These are phyloP conservation scores for Phymatocera aterrima DNA, from an alignment of 2,888 invertebrate species.

Conservation along the genomic window DNA sequence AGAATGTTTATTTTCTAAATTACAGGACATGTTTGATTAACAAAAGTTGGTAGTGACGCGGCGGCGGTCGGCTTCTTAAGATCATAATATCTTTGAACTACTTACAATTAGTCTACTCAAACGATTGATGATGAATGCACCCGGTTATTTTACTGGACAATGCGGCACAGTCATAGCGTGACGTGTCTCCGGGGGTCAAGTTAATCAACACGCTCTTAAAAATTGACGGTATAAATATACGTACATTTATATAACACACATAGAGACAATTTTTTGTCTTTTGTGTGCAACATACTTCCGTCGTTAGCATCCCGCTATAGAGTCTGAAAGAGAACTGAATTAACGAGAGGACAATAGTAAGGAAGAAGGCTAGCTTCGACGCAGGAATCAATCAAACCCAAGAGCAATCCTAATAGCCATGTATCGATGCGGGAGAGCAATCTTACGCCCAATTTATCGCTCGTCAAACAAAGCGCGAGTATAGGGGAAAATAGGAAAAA, in stretches of 20 bases:
- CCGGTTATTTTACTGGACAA: conserved; percentile 18
- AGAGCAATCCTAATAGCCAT: background rate
- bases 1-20: no score
- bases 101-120: conserved; percentile 1
- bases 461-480: conserved; percentile 16
- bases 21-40: no score
- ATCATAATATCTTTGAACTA: conserved; percentile 18
- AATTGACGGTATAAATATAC: background rate
- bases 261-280: background rate
- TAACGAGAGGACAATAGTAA: background rate
- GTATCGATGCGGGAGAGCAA: background rate
- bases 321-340: background rate
- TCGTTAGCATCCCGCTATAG: no score
- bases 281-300: no score
- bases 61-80: conserved; percentile 3
- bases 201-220: conserved; percentile 34
- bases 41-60: background rate
- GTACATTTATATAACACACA: no score
- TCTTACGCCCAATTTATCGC: conserved; percentile 32
- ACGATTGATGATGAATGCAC: conserved; percentile 36
- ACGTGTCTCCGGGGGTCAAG: conserved; percentile 27
- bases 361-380: no score
- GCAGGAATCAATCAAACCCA: background rate
- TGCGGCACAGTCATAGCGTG: conserved; percentile 37
- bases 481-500: background rate